Evolutionary conservation across 2,797 vertebrate genomes (phyloP).

Genomic region (Champsocephalus esox): DNA sequence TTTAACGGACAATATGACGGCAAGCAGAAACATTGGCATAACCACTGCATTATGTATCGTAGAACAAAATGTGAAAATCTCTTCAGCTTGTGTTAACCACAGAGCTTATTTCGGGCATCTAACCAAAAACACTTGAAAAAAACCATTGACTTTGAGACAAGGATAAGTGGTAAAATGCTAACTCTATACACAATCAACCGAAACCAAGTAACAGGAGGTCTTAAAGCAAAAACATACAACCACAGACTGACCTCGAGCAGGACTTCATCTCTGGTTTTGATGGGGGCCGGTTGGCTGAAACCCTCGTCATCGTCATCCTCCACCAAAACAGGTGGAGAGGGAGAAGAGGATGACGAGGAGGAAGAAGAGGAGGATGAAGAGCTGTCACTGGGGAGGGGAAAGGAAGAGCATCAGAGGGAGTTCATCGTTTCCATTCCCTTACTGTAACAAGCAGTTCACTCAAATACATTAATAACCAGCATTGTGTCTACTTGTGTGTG

Average conservation of each 20-base stretch:
- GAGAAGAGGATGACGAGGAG: slow-evolving; percentile 77
- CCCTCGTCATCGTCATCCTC: slow-evolving; percentile 82
- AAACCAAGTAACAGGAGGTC: not conserved
- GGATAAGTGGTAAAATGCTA: no score
- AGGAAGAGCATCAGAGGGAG: not conserved
- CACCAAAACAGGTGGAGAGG: slow-evolving; percentile 61
- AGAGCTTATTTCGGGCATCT: no score
- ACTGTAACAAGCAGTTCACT: not conserved
- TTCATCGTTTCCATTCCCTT: not conserved
- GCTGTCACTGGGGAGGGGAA: slow-evolving; percentile 81
- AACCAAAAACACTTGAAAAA: no score
- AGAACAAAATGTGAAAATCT: no score
- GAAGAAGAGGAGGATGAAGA: slow-evolving; percentile 74
- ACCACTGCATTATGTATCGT: no score
- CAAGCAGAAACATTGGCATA: no score
- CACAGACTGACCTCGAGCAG: slow-evolving; percentile 85
- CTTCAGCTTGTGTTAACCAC: no score
- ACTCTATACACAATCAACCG: not conserved
- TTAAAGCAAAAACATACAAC: not conserved
- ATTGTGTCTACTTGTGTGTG: not conserved
- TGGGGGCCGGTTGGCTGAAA: slow-evolving; percentile 74
- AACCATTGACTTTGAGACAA: no score
- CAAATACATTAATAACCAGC: not conserved
- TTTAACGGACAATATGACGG: no score
- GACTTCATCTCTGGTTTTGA: slow-evolving; percentile 89